A percentile compares a stretch with the other conserved stretches of the same genome.
These are phyloP conservation scores for Onchidella celtica DNA, from an alignment of 2,888 invertebrate genomes.

Conservation along the genomic window DNA sequence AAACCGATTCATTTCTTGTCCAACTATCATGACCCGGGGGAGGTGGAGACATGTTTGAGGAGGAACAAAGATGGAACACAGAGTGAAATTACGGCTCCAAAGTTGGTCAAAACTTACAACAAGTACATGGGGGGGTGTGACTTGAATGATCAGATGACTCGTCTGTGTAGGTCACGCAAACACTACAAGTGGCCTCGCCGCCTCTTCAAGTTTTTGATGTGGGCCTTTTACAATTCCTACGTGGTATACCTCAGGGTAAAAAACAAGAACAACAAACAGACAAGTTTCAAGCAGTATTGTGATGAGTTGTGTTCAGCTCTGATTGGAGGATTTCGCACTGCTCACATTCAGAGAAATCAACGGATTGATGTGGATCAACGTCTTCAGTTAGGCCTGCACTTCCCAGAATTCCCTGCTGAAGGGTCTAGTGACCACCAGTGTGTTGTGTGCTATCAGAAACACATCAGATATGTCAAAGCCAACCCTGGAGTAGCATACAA, in stretches of 20 bases:
- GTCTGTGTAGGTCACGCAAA: conserved; percentile 34
- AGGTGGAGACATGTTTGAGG: conserved; percentile 4
- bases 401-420: conserved; percentile 10
- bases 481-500: conserved; percentile 21
- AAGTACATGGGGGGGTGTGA: conserved; percentile 51
- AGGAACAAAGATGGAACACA: conserved; percentile 25
- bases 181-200: conserved; percentile 49
- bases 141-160: conserved; percentile 52
- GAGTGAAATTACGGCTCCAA: conserved; percentile 34
- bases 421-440: neutral
- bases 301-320: neutral
- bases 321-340: neutral
- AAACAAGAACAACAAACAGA: neutral
- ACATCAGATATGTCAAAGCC: neutral
- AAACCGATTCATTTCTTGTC: conserved; percentile 16
- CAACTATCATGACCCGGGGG: conserved; percentile 28
- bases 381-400: neutral
- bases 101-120: conserved; percentile 39
- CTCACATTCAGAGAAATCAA: neutral
- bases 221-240: conserved; percentile 12
- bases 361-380: neutral
- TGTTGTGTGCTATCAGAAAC: conserved; percentile 17
- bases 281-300: neutral
- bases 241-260: neutral
- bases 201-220: conserved; percentile 51